A percentile compares a stretch with the other conserved stretches of the same genome.
Conservation (phyloP, 2,797 vertebrate genomes). For the Selene dorsalis region DNA sequence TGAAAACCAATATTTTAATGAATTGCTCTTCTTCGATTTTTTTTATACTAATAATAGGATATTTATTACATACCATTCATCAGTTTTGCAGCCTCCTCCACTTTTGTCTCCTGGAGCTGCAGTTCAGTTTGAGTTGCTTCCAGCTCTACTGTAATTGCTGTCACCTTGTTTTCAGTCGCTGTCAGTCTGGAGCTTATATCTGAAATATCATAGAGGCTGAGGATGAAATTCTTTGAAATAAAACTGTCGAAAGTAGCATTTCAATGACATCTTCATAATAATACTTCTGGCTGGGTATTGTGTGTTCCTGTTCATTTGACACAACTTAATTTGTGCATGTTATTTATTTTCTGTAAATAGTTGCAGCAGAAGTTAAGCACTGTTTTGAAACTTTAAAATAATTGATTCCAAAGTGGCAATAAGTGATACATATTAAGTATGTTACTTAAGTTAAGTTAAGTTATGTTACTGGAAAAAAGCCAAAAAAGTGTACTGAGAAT, state of each 20-base stretch:
- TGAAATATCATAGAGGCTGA: constrained; percentile 38
- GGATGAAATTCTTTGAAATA: constrained; percentile 24
- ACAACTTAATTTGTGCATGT: neutral
- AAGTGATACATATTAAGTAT: too few relatives aligned
- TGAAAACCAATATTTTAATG: constrained; percentile 16
- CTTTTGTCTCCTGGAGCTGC: constrained; percentile 22
- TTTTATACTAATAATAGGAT: too few relatives aligned
- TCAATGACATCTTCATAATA: constrained; percentile 6
- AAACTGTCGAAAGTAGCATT: constrained; percentile 6
- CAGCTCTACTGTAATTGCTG: constrained; percentile 42
- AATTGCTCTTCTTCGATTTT: constrained; percentile 24
- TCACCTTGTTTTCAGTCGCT: constrained; percentile 55
- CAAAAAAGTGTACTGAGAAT: too few relatives aligned
- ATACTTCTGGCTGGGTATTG: neutral
- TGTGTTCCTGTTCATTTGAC: constrained; percentile 12
- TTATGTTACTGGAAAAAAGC: too few relatives aligned
- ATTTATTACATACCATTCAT: constrained; percentile 38
- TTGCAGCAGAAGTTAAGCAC: too few relatives aligned
- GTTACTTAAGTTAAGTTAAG: too few relatives aligned
- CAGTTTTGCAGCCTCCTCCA: constrained; percentile 20
- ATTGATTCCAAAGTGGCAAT: neutral
- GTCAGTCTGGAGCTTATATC: constrained; percentile 49
- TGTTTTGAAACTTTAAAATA: neutral
- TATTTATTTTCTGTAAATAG: too few relatives aligned
- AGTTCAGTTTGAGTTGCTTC: neutral